Conservation (phyloP, 2,113 vertebrate species). For the Centrocercus urophasianus region DNA sequence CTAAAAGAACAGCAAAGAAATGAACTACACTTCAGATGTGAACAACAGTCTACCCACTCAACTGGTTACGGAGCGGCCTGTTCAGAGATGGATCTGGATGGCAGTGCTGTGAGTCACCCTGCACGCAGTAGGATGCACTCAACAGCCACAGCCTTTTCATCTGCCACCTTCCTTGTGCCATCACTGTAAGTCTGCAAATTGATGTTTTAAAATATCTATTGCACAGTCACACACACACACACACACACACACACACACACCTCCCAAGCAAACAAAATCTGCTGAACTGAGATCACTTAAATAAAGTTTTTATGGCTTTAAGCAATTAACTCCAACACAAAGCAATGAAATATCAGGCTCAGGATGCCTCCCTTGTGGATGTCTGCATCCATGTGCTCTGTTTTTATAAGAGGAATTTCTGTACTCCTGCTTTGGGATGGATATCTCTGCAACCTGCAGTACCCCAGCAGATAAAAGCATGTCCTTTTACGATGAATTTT, state of each 20-base stretch:
- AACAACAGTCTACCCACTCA: background rate
- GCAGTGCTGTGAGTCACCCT: accelerated
- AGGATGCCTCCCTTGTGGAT: background rate
- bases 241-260: background rate
- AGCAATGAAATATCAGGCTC: background rate
- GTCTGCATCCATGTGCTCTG: background rate
- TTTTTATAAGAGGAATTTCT: background rate
- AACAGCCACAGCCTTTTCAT: background rate
- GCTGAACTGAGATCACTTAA: background rate
- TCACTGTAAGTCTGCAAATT: background rate
- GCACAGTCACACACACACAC: background rate
- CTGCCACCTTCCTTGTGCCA: background rate
- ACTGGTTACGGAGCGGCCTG: accelerated
- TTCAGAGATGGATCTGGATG: accelerated
- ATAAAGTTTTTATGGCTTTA: background rate
- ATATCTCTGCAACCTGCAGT: accelerated
- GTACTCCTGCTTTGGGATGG: background rate
- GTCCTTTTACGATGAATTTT: accelerated
- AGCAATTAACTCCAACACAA: background rate
- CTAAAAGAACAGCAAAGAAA: background rate
- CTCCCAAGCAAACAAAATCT: background rate
- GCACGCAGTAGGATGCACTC: background rate
- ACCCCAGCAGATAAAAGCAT: background rate
- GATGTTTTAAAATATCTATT: no score
- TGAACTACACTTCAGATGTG: background rate